These are phyloP conservation scores for Parauchenoglanis punctatus DNA, from an alignment of 2,797 vertebrate genomes.

Conservation along the genomic window DNA sequence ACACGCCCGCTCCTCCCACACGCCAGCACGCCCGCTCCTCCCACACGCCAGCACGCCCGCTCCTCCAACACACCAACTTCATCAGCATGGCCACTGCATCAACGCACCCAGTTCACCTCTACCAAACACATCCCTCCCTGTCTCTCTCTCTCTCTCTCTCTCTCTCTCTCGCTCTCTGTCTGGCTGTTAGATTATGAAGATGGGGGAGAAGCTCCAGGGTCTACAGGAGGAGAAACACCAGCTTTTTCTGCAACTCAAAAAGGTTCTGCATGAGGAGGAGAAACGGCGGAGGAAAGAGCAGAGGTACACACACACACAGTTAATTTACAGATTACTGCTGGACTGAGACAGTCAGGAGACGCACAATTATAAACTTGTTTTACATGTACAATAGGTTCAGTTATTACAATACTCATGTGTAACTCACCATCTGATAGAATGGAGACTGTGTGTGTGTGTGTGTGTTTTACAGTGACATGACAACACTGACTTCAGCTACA, in stretches of 20 bases:
- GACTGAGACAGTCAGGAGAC: background rate
- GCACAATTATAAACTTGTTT: background rate
- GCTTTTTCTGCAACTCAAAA: conserved; percentile 81
- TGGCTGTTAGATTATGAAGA: conserved; percentile 73
- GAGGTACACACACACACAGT: conserved; percentile 64
- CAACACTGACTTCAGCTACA: conserved; percentile 74
- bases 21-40: too few relatives aligned
- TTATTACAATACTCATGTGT: background rate
- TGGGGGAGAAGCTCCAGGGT: conserved; percentile 76
- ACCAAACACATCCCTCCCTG: too few relatives aligned
- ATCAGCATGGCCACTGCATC: too few relatives aligned
- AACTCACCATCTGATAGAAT: background rate
- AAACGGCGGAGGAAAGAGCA: conserved; percentile 81
- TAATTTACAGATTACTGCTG: background rate
- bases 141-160: background rate
- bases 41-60: too few relatives aligned
- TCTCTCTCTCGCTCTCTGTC: background rate
- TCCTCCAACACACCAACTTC: too few relatives aligned
- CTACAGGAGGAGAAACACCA: conserved; percentile 83
- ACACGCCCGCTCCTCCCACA: background rate
- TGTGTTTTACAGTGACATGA: conserved; percentile 72
- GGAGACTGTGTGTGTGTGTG: background rate
- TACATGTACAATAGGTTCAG: background rate
- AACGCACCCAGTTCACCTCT: too few relatives aligned
- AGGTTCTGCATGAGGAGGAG: conserved; percentile 81